Evolutionary conservation across 1,140 invertebrate species (phyloP).

Genomic region (Telenomus remus): DNA sequence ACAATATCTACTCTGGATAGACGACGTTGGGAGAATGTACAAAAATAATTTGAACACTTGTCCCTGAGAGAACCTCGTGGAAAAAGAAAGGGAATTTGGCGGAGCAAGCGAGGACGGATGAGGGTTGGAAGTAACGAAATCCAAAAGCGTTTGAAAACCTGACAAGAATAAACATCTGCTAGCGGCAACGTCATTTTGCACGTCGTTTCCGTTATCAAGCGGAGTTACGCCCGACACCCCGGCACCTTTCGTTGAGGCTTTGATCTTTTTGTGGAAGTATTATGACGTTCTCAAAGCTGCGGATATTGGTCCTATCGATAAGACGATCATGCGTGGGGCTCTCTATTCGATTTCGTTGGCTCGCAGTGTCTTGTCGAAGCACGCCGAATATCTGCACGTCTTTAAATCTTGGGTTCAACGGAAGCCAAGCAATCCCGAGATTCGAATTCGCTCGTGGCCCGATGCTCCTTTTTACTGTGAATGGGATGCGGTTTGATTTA

Average conservation of each 20-base stretch:
- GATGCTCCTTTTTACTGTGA: conserved; percentile 3
- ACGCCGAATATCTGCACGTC: conserved; percentile 1
- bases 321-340: conserved; percentile 17
- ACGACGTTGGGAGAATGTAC: no score
- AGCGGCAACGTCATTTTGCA: conserved; percentile 22
- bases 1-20: no score
- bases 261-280: conserved; percentile 18
- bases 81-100: no score
- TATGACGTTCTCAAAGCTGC: conserved; percentile 20
- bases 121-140: conserved; percentile 4
- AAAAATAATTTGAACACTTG: no score
- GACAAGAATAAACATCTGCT: conserved; percentile 44
- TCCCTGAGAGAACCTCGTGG: no score
- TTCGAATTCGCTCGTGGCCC: conserved; percentile 2
- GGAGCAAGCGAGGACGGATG: background rate
- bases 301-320: conserved; percentile 24
- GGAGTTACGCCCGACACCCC: conserved; percentile 20
- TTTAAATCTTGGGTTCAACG: no score
- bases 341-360: conserved; percentile 18
- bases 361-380: background rate
- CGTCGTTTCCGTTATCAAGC: conserved; percentile 39
- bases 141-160: conserved; percentile 24
- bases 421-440: conserved; percentile 11
- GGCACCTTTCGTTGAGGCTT: conserved; percentile 18
- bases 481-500: conserved; percentile 21